These are phyloP conservation scores for Paguma larvata DNA, from an alignment of 2,797 vertebrate genomes.

Conservation along the genomic window DNA sequence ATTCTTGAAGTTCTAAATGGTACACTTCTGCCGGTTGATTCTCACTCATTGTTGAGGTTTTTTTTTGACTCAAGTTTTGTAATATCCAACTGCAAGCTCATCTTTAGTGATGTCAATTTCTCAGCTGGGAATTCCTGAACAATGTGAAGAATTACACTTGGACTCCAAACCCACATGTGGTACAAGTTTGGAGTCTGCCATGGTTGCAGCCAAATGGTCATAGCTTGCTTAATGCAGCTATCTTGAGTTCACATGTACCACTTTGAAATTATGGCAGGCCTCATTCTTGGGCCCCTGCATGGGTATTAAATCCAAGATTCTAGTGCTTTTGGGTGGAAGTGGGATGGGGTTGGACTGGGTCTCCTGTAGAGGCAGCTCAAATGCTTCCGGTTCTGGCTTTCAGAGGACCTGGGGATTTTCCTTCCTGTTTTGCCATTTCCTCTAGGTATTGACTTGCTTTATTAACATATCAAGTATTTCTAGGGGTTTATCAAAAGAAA, in stretches of 20 bases:
- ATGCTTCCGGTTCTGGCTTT: not conserved
- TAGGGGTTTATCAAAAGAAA: constrained; percentile 1
- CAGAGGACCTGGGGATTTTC: not conserved
- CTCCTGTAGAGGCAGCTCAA: not conserved
- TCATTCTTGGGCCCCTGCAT: not conserved
- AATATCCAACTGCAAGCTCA: constrained; percentile 5
- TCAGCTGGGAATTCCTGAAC: not conserved
- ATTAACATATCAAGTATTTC: constrained; percentile 22
- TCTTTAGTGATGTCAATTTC: not conserved
- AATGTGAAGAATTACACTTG: not conserved
- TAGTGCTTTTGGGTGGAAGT: not conserved
- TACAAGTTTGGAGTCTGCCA: not conserved
- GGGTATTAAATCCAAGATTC: not conserved
- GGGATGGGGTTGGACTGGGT: not conserved
- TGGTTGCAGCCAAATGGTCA: not conserved
- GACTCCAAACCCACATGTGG: not conserved
- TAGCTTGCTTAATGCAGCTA: not conserved
- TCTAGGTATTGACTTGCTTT: not conserved
- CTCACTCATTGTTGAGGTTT: not conserved
- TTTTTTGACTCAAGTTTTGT: not conserved
- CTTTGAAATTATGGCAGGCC: not conserved
- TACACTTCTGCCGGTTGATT: not conserved
- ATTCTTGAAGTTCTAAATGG: not conserved
- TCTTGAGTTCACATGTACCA: not conserved
- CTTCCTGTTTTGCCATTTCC: not conserved